Evolutionary conservation across 1,140 invertebrate species (phyloP).

Genomic region (Gryllus bimaculatus): DNA sequence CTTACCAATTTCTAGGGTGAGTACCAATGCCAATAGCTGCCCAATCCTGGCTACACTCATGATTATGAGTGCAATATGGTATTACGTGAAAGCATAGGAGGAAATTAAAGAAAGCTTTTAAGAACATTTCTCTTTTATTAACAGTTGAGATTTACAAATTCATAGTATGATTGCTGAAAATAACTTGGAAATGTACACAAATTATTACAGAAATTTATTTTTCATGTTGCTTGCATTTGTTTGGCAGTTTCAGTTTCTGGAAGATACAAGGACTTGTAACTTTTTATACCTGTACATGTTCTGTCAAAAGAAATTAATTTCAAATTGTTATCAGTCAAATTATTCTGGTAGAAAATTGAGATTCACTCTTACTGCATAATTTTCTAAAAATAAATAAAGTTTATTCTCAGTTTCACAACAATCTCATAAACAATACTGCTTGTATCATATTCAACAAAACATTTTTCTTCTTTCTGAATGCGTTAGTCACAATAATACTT

Average conservation of each 20-base stretch:
- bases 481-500: background rate
- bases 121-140: background rate
- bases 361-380: background rate
- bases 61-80: too few relatives aligned
- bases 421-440: background rate
- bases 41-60: too few relatives aligned
- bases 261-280: background rate
- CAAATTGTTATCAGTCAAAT: background rate
- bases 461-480: background rate
- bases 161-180: too few relatives aligned
- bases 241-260: background rate
- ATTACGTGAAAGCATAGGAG: too few relatives aligned
- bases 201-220: background rate
- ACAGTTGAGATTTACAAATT: background rate
- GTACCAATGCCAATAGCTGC: too few relatives aligned
- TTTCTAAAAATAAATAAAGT: background rate
- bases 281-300: too few relatives aligned
- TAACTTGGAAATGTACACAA: too few relatives aligned
- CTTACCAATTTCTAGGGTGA: too few relatives aligned
- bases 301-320: background rate
- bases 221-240: background rate
- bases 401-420: background rate
- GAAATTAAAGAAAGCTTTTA: too few relatives aligned
- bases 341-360: background rate
- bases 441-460: background rate